Conservation (phyloP, 2,797 vertebrate species). For the Sus cebifrons region DNA sequence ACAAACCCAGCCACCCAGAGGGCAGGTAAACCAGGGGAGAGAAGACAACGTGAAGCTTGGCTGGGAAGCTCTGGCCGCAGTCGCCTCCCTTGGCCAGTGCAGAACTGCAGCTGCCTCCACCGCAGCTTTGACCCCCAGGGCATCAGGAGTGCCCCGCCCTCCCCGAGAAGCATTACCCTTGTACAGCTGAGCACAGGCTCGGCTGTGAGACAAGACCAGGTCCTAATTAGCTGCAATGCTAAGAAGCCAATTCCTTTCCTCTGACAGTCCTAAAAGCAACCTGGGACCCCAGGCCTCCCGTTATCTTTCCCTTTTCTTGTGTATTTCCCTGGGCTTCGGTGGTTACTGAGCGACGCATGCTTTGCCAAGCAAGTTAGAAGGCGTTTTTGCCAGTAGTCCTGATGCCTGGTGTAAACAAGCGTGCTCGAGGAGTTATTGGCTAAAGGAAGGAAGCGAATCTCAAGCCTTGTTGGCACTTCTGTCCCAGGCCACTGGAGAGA, state of each 20-base stretch:
- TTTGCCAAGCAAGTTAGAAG: background rate
- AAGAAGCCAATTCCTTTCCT: background rate
- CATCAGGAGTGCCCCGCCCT: rapidly evolving
- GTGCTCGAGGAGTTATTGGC: background rate
- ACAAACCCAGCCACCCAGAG: background rate
- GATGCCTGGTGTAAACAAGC: background rate
- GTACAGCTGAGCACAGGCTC: background rate
- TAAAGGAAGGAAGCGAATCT: background rate
- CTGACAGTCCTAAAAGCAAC: background rate
- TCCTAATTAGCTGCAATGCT: rapidly evolving
- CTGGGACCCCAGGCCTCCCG: background rate
- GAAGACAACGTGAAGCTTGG: background rate
- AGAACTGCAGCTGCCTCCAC: background rate
- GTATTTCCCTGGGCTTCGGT: background rate
- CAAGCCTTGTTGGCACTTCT: background rate
- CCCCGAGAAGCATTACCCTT: background rate
- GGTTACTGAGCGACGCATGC: background rate
- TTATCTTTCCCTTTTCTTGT: background rate
- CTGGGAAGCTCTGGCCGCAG: background rate
- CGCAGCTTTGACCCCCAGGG: background rate
- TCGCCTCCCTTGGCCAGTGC: background rate
- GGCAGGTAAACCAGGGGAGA: too few species aligned
- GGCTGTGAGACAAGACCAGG: rapidly evolving
- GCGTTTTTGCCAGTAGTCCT: background rate
- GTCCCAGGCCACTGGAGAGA: background rate